Evolutionary conservation across 2,113 vertebrate genomes (phyloP), one percentile per base, ranked within the genome.

Genomic region (Halcyon malimbica): DNA sequence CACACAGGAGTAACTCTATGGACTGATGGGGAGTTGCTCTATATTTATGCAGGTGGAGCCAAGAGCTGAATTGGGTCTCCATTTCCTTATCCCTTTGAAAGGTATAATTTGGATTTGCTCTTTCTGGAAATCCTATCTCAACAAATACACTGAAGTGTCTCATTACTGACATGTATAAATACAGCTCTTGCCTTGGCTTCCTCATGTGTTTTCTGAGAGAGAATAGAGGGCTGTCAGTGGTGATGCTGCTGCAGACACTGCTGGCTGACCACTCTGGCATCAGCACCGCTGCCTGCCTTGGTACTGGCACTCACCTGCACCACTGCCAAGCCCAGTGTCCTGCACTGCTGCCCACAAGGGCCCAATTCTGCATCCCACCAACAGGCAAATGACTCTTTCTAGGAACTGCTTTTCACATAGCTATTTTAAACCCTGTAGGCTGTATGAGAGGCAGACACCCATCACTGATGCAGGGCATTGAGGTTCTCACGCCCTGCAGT

Each of bases 401-500:
- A 33, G 46, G 23, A 37, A 1, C 5, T 16, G 46, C 35, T 56
- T 46, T 56, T 60, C 46, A 42, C 42, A 60, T 20, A n/a, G 60
- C 1, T 18, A 10, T 10, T 50, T 46, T 48, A 82, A 16, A 18
- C 12, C 69, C 75, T 7, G 10, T 41, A 62, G 46, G 12, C 16
- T 11, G 9, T 13, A 7, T 5, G 18, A 19, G 6, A 35, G 64
- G 70, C 46, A 25, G 41, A 14, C 5, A 2, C 29, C 31, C 57
- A 4, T 35, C 41, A 2, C 51, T 15, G 37, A 5, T 2, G 19
- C 12, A 13, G 42, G 26, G 24, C 0, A 0, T 2, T 14, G 8
- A 70, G 35, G 3, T 1, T 70, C 53, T 59, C 8, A 0, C 0
- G 0, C 17, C 31, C 21, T 2, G 1, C 31, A 7, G 23, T 5